Percentiles rank a stretch among this genome's conserved stretches.
These are phyloP conservation scores for Protaetia brevitarsis DNA, from an alignment of 1,140 invertebrate species.

Conservation along the genomic window DNA sequence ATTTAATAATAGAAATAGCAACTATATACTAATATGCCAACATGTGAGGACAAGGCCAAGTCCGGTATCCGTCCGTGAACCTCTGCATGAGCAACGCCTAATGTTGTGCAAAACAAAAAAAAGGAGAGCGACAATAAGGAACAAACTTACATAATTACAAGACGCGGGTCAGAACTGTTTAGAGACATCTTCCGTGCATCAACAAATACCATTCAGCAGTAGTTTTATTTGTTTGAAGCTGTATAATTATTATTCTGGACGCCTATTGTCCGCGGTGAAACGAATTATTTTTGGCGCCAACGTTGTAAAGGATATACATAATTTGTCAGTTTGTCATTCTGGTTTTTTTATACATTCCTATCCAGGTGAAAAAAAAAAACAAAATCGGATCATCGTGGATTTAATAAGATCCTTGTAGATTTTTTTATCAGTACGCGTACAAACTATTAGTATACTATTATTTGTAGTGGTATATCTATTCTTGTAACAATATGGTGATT, in stretches of 20 bases:
- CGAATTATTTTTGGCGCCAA: background rate
- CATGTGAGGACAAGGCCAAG: conserved; percentile 13
- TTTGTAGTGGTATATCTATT: no score
- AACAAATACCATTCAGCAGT: background rate
- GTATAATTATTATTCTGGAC: conserved; percentile 1
- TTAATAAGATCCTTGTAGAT: no score
- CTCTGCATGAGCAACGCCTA: conserved; percentile 6
- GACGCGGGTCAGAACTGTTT: no score
- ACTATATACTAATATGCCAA: conserved; percentile 9
- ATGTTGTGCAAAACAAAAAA: conserved; percentile 7
- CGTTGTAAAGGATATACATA: conserved; percentile 7
- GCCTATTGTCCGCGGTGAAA: background rate
- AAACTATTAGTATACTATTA: no score
- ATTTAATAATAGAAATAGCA: background rate
- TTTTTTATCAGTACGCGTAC: no score
- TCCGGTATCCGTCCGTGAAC: conserved; percentile 12
- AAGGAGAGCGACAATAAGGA: background rate
- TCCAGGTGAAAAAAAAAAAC: no score
- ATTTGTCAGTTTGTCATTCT: background rate
- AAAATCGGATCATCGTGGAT: background rate
- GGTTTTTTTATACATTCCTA: background rate
- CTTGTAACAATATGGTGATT: no score
- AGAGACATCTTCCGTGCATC: background rate
- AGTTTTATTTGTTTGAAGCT: background rate
- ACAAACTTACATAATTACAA: background rate